phyloP scores from a whole-genome alignment of 2,113 vertebrate species.

The Lepisosteus oculatus region DNA sequence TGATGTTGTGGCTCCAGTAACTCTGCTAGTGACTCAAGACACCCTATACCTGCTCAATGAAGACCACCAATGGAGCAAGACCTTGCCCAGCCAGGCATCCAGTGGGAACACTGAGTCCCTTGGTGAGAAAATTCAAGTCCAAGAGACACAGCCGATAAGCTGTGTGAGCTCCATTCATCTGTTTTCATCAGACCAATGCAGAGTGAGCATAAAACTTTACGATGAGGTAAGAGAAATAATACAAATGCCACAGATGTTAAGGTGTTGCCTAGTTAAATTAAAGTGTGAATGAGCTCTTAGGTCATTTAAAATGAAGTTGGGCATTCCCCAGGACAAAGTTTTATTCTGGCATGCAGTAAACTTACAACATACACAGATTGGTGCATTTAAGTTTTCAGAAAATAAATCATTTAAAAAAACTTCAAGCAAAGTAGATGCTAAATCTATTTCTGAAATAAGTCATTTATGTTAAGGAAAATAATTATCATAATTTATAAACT shows the following conservation, averaged over 20 bases:
- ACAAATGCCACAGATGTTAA: neutral
- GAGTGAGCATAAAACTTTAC: constrained; percentile 81
- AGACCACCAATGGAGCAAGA: constrained; percentile 38
- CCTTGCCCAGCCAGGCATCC: neutral
- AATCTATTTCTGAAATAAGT: too few species aligned
- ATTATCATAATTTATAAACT: too few species aligned
- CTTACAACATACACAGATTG: too few species aligned
- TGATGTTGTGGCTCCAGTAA: constrained; percentile 48
- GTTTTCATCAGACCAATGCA: constrained; percentile 65
- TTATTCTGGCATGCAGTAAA: too few species aligned
- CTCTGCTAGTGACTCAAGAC: constrained; percentile 61
- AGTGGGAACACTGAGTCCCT: constrained; percentile 17
- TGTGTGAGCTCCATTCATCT: constrained; percentile 74
- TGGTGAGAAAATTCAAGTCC: constrained; percentile 43
- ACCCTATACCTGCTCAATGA: constrained; percentile 65
- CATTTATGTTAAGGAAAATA: too few species aligned
- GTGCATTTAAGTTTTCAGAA: too few species aligned
- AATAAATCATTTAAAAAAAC: too few species aligned
- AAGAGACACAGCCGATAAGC: constrained; percentile 65
- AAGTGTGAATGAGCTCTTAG: neutral
- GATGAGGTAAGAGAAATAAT: constrained; percentile 78
- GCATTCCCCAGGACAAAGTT: neutral
- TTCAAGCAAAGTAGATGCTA: too few species aligned
- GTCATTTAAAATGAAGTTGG: neutral
- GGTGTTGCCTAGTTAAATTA: neutral